Evolutionary conservation across 2,113 vertebrate species (phyloP).

Genomic region (Semicossyphus pulcher): DNA sequence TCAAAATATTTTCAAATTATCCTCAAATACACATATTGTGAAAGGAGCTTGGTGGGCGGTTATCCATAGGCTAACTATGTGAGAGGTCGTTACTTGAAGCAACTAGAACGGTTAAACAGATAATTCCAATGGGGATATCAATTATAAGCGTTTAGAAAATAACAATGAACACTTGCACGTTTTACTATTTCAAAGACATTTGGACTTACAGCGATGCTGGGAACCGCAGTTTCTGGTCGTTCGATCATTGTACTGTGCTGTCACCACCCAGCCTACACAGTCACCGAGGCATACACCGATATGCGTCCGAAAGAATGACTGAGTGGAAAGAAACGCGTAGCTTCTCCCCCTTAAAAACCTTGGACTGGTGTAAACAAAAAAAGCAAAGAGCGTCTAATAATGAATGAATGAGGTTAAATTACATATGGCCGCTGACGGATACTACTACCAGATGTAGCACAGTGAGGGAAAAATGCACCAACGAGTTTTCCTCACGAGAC

Average conservation of each 20-base stretch:
- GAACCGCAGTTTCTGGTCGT: conserved; percentile 82
- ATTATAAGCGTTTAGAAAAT: fast-evolving
- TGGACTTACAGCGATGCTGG: conserved; percentile 84
- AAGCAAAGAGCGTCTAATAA: not conserved
- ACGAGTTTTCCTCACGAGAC: not conserved
- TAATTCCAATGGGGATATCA: not conserved
- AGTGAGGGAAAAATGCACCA: conserved; percentile 4
- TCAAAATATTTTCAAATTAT: not conserved
- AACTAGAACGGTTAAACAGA: not conserved
- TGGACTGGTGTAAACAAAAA: fast-evolving
- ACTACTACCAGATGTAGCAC: conserved; percentile 18
- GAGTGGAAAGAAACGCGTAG: not conserved
- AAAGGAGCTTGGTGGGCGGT: not conserved
- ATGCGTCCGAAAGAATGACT: conserved; percentile 20
- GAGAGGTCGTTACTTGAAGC: not conserved
- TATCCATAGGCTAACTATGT: not conserved
- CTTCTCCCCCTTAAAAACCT: not conserved
- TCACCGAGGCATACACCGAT: conserved; percentile 65
- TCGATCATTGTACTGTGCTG: conserved; percentile 82
- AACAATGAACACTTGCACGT: not conserved
- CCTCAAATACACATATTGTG: not conserved
- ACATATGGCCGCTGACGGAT: conserved; percentile 53
- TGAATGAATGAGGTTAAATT: conserved; percentile 60
- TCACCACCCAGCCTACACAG: conserved; percentile 73
- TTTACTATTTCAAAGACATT: fast-evolving